phyloP scores from a whole-genome alignment of 2,797 vertebrate species.

The Pterois miles region DNA sequence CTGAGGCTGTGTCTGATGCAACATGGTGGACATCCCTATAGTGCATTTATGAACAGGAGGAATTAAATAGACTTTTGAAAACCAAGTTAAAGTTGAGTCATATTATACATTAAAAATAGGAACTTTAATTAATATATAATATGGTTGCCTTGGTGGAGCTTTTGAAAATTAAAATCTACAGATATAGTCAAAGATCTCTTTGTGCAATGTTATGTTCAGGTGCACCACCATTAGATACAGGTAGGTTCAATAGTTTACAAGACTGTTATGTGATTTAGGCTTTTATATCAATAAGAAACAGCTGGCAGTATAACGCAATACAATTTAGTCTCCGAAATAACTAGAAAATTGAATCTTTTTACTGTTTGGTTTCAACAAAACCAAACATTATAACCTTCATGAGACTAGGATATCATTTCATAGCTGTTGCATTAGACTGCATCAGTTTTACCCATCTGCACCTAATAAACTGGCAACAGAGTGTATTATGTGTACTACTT shows the following conservation, averaged over 20 bases:
- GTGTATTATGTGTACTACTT: background rate
- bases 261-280: background rate
- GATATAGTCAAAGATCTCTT: background rate
- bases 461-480: background rate
- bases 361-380: too few relatives aligned
- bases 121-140: conserved; percentile 36
- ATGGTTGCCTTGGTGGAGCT: background rate
- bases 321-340: background rate
- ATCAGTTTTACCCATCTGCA: background rate
- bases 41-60: conserved; percentile 62
- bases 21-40: conserved; percentile 72
- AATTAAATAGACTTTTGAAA: conserved; percentile 64
- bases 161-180: conserved; percentile 5
- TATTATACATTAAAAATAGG: conserved; percentile 32
- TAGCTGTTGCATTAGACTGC: background rate
- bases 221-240: background rate
- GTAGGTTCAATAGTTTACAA: background rate
- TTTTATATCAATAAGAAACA: background rate
- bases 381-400: background rate
- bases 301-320: background rate
- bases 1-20: conserved; percentile 76
- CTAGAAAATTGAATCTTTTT: background rate
- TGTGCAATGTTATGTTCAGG: background rate
- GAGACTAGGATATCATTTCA: background rate
- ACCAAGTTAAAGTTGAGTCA: conserved; percentile 39